Evolutionary conservation across 2,797 vertebrate genomes (phyloP), one percentile per base, ranked within the genome.

Genomic region (Erpetoichthys calabaricus): DNA sequence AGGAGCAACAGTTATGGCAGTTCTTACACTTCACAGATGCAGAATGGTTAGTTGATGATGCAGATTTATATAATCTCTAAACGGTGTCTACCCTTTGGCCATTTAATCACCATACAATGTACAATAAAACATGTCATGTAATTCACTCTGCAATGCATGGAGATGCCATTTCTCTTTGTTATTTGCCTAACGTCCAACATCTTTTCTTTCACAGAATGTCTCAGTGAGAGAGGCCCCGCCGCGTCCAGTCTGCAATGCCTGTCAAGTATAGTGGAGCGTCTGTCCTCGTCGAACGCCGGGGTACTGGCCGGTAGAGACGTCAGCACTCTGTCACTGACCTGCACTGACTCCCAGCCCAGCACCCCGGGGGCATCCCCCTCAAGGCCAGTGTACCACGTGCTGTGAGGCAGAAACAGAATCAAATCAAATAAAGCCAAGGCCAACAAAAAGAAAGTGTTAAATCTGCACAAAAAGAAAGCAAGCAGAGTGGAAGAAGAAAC

Each of bases 231-330:
- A 70, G 63, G 72, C 7, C 69, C 73, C 7, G 74, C 86, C 8
- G 77, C 91, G n/a, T 92, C 92, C 71, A 98, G 94, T 67, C 78
- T 98, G 73, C 85, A 92, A 75, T 98, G 93, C 70, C 82, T 98
- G 62, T 94, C 93, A 78, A 98, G 89, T 74, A 98, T 98, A 63
- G 95, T 98, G 79, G 94, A 98, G 69, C 84, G 94, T 0, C 89
- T 98, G 68, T 86, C 89, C 59, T 84, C 85, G 1, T 79, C 80
- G 5, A 83, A 87, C 59, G 73, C 86, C n/a, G 62, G 79, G 2
- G 80, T 66, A 3, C 56, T 86, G n/a, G 56, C 69, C 7, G 68
- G 80, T 9, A 77, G 77, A 64, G 82, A 84, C 45, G 65, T 80
- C 53, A 64, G 61, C 58, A 74, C 81, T 59, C 88, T 86, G 55